Evolutionary conservation across 2,113 vertebrate species (phyloP).

Genomic region (Chionodraco myersi): DNA sequence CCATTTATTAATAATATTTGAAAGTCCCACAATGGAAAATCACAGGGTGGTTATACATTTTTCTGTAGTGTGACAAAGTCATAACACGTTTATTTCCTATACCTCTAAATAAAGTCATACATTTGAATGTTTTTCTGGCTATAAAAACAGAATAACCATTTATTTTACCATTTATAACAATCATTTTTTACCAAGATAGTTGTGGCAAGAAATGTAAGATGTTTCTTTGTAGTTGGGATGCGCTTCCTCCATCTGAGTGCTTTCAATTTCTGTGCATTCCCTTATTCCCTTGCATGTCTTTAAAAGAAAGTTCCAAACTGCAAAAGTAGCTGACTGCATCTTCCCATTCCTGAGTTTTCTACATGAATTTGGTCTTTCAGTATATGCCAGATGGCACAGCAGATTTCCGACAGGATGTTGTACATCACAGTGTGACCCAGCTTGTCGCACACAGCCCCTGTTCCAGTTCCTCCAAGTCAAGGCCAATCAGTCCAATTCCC

Average conservation of each 20-base stretch:
- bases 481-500: constrained; percentile 22
- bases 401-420: constrained; percentile 41
- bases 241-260: background rate
- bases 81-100: no score
- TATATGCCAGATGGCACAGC: constrained; percentile 49
- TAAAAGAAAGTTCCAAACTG: constrained; percentile 18
- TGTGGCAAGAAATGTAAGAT: background rate
- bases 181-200: no score
- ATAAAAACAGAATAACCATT: no score
- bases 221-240: background rate
- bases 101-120: no score
- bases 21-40: no score
- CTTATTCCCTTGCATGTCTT: background rate
- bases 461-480: constrained; percentile 12
- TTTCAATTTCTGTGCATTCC: background rate
- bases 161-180: no score
- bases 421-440: constrained; percentile 41
- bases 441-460: constrained; percentile 29
- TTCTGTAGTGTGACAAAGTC: no score
- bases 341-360: constrained; percentile 15
- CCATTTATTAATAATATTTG: no score
- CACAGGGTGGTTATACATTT: no score
- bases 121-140: no score
- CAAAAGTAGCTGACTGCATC: constrained; percentile 20
- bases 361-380: constrained; percentile 35